Base-by-base conservation (phyloP, 2,797 vertebrate species). In the Microchirus variegatus region DNA sequence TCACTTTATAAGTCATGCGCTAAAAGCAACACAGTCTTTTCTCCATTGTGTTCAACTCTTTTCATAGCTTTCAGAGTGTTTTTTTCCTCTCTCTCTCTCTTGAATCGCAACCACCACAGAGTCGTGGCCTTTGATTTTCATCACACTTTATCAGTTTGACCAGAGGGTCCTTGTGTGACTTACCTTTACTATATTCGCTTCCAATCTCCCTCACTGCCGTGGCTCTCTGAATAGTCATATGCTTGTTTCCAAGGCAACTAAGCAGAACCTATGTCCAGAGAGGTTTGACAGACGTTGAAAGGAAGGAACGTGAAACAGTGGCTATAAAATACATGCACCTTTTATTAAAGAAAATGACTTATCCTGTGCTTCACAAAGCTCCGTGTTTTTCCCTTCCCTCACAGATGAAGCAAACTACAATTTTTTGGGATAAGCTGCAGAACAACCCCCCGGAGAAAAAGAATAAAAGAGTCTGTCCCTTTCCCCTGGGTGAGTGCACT, bases 211-310 rank as follows among this genome's bases (percentile, higher is more conserved):
- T 89, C 78, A 75, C 78, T 36, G 59, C 75, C 1, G 58, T 42
- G 53, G 70, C 57, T 71, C 86, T 91, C 78, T 78, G 84, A 92
- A 88, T 91, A 92, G 91, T 90, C 85, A 81, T 87, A 83, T 81
- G 83, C 85, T 71, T 72, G 92, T 93, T 93, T 90, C 93, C 92
- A 90, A 73, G 90, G 93, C 85, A 90, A 91, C 89, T 74, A 89
- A 89, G 86, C 80, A 82, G 82, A 80, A 90, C 89, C 86, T 75
- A 80, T 82, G 87, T 82, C 80, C 86, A 83, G 70, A 66, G 73
- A 85, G 81, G 72, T 80, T 80, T 83, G 82, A 88, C 68, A 82
- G 81, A 84, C 73, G 9, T 67, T 75, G 80, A 86, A 81, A 60
- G 46, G 74, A 70, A 49, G 72, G 72, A 80, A 81, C 64, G 73